Base-by-base conservation (phyloP, 1,140 invertebrate species). In the Olivierus martensii region DNA sequence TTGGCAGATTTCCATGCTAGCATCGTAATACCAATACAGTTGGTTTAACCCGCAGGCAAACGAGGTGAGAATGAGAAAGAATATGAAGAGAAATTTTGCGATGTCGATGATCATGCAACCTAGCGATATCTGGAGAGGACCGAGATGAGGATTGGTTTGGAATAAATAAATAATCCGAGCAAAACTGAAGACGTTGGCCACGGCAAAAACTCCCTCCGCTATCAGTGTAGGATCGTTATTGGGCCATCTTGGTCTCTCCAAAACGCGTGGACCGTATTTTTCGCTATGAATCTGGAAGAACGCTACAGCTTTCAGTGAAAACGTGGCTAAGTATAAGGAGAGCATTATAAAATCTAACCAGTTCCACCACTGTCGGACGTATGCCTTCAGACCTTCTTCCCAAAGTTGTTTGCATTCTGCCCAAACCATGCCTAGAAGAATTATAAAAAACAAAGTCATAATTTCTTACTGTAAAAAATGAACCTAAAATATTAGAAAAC, bases 301-400 rank as follows among this genome's bases (percentile, higher is more conserved):
- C 38, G 75, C 72, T 18, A 77, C 67, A 41, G 72, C 64, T 56
- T 74, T 67, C 41, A 78, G 65, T 12, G 73, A 69, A 22, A 75
- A 70, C 36, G 75, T 77, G 46, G 73, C 70, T 39, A 77, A 66
- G 59, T 78, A 78, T 12, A 77, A 65, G n/a, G 72, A 68, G 53
- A 77, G 73, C n/a, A 76, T 76, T 54, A 73, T 71, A 62, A 77
- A 77, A 61, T 77, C 76, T 19, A 77, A 61, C 61, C 77, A 74
- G 59, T 77, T 77, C 76, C 75, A 77, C 73, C 75, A 74, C 55
- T 77, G 75, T 3, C 66, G 68, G 14, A 74, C 67, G 53, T 77
- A 77, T 22, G 74, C 72, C 48, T 72, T 69, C 1, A 74, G 66
- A 4, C 76, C 76, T 58, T 73, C 72, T 59, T 75, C 70, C 74